phyloP scores from a whole-genome alignment of 1,140 invertebrate species.

The Penaeus chinensis region DNA sequence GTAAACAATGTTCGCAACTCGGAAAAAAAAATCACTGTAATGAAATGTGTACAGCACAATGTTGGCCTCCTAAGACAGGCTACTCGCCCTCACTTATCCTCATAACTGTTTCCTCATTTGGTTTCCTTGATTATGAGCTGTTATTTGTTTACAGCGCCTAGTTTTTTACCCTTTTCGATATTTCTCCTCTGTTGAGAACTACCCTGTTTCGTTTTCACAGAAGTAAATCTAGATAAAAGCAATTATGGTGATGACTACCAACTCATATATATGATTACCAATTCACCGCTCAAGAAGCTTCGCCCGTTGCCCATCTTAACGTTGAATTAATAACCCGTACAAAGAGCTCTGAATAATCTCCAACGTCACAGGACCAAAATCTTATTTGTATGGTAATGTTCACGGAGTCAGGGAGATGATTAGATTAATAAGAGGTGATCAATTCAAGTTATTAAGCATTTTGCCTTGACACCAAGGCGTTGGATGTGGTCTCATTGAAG shows the following conservation, averaged over 20 bases:
- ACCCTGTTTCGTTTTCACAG: neutral
- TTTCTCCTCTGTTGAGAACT: no score
- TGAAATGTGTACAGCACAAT: no score
- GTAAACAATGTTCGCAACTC: no score
- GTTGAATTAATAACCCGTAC: conserved; percentile 57
- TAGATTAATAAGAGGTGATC: conserved; percentile 59
- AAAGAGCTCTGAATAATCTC: conserved; percentile 60
- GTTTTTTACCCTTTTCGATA: no score
- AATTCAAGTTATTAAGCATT: conserved; percentile 61
- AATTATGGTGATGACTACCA: conserved; percentile 36
- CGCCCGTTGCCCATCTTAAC: conserved; percentile 41
- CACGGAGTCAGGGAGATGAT: conserved; percentile 57
- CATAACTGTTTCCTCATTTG: no score
- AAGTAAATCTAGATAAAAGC: conserved; percentile 29
- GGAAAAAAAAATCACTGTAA: no score
- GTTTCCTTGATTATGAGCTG: no score
- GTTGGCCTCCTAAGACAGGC: no score
- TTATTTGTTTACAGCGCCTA: no score
- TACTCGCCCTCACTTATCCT: no score
- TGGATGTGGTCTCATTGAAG: neutral
- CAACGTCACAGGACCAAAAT: conserved; percentile 51
- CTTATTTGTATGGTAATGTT: conserved; percentile 60
- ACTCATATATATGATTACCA: conserved; percentile 23
- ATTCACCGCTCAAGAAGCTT: neutral
- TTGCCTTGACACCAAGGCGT: conserved; percentile 36